Evolutionary conservation across 1,140 invertebrate species (phyloP).

Genomic region (Conus ventricosus): DNA sequence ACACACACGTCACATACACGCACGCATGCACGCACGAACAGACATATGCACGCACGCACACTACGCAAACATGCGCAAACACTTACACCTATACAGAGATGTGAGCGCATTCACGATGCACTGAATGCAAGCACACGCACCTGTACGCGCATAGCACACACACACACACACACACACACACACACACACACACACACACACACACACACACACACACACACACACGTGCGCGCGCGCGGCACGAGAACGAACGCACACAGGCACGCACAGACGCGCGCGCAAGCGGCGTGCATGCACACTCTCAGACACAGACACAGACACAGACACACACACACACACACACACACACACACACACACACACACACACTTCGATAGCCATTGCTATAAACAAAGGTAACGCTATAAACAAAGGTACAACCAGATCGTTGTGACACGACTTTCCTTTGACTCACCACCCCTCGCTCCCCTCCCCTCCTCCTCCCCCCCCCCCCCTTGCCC

Average conservation of each 20-base stretch:
- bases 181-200: not conserved
- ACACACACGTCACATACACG: not conserved
- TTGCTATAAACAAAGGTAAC: too few species aligned
- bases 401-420: too few species aligned
- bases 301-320: not conserved
- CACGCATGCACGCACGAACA: not conserved
- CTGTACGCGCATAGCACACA: not conserved
- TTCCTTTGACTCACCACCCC: too few species aligned
- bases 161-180: not conserved
- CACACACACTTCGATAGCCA: not conserved
- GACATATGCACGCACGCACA: not conserved
- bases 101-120: not conserved
- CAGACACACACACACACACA: not conserved
- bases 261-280: too few species aligned
- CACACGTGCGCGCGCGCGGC: not conserved
- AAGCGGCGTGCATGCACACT: too few species aligned
- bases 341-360: not conserved
- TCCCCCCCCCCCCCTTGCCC: too few species aligned
- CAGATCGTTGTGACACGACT: too few species aligned
- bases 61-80: not conserved
- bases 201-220: constrained; percentile 12
- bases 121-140: too few species aligned
- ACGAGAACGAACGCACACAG: too few species aligned
- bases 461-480: too few species aligned
- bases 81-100: not conserved